phyloP scores from a whole-genome alignment of 2,113 vertebrate genomes.

The Tychaedon coryphoeus region DNA sequence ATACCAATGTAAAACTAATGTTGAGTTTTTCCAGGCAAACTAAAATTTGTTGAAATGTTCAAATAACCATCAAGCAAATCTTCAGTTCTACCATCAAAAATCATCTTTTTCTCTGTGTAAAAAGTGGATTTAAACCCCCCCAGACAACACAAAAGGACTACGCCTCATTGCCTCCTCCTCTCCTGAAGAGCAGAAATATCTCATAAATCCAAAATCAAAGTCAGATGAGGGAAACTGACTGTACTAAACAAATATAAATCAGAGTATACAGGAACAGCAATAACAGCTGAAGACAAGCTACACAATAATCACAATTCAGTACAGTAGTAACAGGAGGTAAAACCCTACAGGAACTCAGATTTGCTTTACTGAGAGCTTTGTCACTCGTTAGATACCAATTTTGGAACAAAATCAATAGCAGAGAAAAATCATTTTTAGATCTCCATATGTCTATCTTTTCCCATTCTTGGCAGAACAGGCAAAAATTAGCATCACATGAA shows the following conservation, averaged over 20 bases:
- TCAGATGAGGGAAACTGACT: neutral
- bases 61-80: neutral
- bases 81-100: neutral
- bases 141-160: neutral
- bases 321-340: neutral
- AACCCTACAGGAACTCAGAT: neutral
- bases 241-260: neutral
- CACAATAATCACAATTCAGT: neutral
- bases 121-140: neutral
- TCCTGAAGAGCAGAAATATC: neutral
- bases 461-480: neutral
- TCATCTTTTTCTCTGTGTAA: neutral
- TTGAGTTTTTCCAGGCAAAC: neutral
- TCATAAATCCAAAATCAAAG: neutral
- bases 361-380: neutral
- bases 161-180: neutral
- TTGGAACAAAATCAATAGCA: constrained; percentile 9
- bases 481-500: constrained; percentile 11
- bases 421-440: constrained; percentile 41
- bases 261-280: neutral
- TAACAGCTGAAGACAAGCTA: neutral
- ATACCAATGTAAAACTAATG: neutral
- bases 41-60: neutral
- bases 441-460: constrained; percentile 20
- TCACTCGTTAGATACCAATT: neutral